Base-by-base conservation (phyloP, 1,140 invertebrate genomes). In the Archivesica marissinica region DNA sequence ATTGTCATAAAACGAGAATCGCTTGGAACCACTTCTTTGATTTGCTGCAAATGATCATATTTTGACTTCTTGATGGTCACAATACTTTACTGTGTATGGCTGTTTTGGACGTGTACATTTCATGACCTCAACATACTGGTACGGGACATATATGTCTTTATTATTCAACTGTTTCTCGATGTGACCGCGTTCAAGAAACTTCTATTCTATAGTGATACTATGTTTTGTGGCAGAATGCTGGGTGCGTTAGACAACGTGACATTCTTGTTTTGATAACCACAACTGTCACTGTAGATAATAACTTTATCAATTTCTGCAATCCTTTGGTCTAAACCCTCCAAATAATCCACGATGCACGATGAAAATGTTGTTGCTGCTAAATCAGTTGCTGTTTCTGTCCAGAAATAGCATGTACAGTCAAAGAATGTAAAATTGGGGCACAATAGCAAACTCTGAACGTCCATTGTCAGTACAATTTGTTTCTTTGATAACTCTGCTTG, bases 1-100 rank as follows among this genome's bases (percentile, higher is more conserved):
- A 41, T 39, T 70, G 66, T 75, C 72, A 75, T 75, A 52, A 41
- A 75, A 75, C 54, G 72, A 52, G 25, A 75, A 54, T 75, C 72
- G 15, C 35, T 28, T 54, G 47, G 72, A 20, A 75, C 33, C n/a
- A 75, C 72, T 7, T n/a, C 30, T 33, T 75, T 75, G 3, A 75
- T 9, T 47, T 75, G 72, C 38, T 20, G 7, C 44, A 75, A 54
- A 28, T 75, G n/a, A n/a, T n/a, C n/a, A n/a, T n/a, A n/a, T n/a
- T n/a, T n/a, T n/a, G 44, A 2, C 35, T 75, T 54, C 33, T 54
- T 75, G 20, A 75, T 50, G 25, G 72, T 35, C 54, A 52, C 17
- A 50, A 75, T n/a, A 75, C 50, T 52, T 13, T 13, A 75, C 72
- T 47, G 17, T 54, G 39, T 75, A 75, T 4, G 50, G 50, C 25